These are phyloP conservation scores for Epinephelus coioides DNA, from an alignment of 2,797 vertebrate species.

Conservation along the genomic window DNA sequence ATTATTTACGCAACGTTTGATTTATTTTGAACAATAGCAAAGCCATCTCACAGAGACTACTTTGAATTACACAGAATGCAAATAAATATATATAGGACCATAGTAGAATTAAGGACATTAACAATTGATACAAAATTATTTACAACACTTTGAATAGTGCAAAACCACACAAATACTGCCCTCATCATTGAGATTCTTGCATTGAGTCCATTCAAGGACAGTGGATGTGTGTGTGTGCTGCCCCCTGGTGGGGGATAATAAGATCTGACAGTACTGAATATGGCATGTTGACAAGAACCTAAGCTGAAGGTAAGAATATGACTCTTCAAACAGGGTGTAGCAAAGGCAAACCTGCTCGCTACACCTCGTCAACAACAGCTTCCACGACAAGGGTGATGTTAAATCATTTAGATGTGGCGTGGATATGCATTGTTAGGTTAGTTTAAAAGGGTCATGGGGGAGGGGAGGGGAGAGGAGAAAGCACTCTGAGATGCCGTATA, in stretches of 20 bases:
- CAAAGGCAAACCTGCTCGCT: constrained; percentile 12
- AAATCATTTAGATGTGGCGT: constrained; percentile 29
- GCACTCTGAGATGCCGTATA: constrained; percentile 40
- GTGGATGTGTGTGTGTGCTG: constrained; percentile 65
- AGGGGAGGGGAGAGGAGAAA: background rate
- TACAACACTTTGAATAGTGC: constrained; percentile 87
- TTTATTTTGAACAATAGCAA: constrained; percentile 87
- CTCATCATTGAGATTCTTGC: constrained; percentile 72
- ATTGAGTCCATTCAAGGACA: constrained; percentile 69
- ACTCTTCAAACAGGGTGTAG: constrained; percentile 24
- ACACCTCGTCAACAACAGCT: constrained; percentile 7
- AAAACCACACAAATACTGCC: constrained; percentile 81
- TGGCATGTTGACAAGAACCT: constrained; percentile 49
- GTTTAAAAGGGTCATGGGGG: constrained; percentile 25
- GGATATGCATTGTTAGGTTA: constrained; percentile 47
- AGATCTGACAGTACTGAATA: constrained; percentile 61
- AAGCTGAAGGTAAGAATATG: background rate
- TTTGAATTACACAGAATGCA: constrained; percentile 85
- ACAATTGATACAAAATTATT: constrained; percentile 85
- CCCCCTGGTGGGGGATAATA: constrained; percentile 57
- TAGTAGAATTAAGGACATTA: constrained; percentile 81
- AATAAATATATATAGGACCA: constrained; percentile 85
- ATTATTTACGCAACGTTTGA: constrained; percentile 72
- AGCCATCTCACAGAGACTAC: constrained; percentile 89
- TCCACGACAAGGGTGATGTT: constrained; percentile 30